Conservation (phyloP, 2,113 vertebrate genomes). For the Rhineura floridana region DNA sequence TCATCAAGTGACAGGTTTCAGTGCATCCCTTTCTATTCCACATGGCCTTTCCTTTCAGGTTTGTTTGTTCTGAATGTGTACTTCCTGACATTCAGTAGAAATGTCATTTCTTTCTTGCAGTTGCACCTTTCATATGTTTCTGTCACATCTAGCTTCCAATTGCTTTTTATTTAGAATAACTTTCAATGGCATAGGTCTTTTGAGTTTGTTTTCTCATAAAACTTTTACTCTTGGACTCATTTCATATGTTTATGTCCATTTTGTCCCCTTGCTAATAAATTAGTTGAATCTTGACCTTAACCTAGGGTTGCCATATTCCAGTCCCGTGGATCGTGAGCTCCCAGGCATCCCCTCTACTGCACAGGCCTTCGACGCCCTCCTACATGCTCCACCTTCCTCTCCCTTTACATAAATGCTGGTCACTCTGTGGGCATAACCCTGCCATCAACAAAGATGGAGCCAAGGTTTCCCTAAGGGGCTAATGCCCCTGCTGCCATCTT, state of each 20-base stretch:
- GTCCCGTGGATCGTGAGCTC: too few species aligned
- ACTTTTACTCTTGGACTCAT: slow-evolving; percentile 26
- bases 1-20: background rate
- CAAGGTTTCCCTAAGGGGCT: too few species aligned
- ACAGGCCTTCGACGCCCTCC: too few species aligned
- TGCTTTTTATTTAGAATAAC: slow-evolving; percentile 41
- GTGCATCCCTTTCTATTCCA: background rate
- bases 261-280: slow-evolving; percentile 41
- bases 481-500: too few species aligned
- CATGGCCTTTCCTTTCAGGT: background rate
- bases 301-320: too few species aligned
- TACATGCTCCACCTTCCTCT: too few species aligned
- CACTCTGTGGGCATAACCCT: too few species aligned
- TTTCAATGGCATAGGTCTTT: background rate
- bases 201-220: slow-evolving; percentile 54
- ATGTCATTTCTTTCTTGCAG: background rate
- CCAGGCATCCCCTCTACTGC: too few species aligned
- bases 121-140: slow-evolving; percentile 31
- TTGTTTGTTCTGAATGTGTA: slow-evolving; percentile 25
- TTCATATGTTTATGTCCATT: slow-evolving; percentile 41
- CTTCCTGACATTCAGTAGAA: too few species aligned
- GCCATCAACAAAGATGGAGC: too few species aligned
- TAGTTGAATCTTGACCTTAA: slow-evolving; percentile 54
- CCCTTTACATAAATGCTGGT: too few species aligned
- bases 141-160: slow-evolving; percentile 43